Evolutionary conservation across 2,113 vertebrate species (phyloP), one percentile per base, ranked within the genome.

Genomic region (Heterocephalus glaber): DNA sequence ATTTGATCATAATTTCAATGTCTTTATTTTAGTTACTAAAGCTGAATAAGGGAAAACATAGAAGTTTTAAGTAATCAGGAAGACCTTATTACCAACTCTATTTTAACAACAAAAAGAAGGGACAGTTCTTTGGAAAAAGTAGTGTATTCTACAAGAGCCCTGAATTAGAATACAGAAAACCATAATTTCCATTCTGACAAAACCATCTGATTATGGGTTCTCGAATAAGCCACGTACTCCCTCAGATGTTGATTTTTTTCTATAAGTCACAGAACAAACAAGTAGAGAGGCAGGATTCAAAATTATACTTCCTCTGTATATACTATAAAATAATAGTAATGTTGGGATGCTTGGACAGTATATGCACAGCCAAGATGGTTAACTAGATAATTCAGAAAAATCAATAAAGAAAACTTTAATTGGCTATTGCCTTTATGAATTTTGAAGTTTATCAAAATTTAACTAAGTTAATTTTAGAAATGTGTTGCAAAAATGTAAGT

Each of bases 21-120:
- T 95, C 30, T 44, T 96, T 85, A 94, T 63, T 94, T 93, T 74
- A 85, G 77, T 86, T 88, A 65, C 58, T 96, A 86, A 97, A 95
- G 89, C 35, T 86, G 16, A 85, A 8, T 63, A 89, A 92, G 65
- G 96, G 47, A 49, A 86, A 87, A 22, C 81, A 16, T 33, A 60
- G 66, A 86, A 90, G 65, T 66, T 95, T 91, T 90, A 95, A 77
- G 41, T 70, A 96, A 92, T 82, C n/a, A 81, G 24, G 30, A 95
- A 95, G 54, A 96, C 91, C 22, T 82, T 94, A 66, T 61, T 47
- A 38, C 4, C 12, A 96, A 24, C 4, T 7, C 3, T 66, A 68
- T 86, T 86, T 86, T 35, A 61, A 17, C 5, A 30, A 56, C 24
- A 68, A 9, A 44, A 7, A 49, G 8, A 3, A 22, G 16, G 12